Conservation (phyloP, 2,113 vertebrate genomes). For the Propithecus coquereli region DNA sequence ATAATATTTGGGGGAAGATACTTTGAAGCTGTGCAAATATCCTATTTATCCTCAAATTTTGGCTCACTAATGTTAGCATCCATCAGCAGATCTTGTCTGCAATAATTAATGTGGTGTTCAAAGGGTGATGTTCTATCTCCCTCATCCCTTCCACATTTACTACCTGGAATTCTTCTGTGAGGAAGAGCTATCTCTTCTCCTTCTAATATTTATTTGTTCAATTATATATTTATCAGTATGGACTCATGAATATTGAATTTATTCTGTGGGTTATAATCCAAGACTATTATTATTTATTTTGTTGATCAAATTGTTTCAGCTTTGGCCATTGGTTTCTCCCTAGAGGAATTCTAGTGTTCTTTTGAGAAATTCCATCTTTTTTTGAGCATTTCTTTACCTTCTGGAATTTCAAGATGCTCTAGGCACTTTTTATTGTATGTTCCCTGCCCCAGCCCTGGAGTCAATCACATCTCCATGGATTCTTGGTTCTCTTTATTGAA, state of each 20-base stretch:
- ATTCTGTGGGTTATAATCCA: background rate
- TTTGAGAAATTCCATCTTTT: background rate
- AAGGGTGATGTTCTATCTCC: background rate
- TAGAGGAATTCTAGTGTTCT: background rate
- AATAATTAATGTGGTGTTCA: background rate
- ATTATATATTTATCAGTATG: background rate
- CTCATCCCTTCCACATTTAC: background rate
- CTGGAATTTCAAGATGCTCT: background rate
- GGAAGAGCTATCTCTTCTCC: background rate
- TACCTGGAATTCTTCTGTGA: background rate
- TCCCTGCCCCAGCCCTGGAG: background rate
- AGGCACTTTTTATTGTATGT: background rate
- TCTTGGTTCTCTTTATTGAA: background rate
- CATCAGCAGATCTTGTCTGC: background rate
- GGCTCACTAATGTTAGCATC: background rate
- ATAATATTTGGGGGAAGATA: background rate
- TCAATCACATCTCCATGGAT: background rate
- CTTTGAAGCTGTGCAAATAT: background rate
- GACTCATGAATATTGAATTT: background rate
- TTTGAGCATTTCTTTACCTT: background rate
- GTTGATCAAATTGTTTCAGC: background rate
- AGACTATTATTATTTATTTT: background rate
- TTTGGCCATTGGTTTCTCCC: background rate
- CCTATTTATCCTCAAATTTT: background rate
- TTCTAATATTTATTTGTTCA: background rate